Evolutionary conservation across 2,113 vertebrate species (phyloP), one percentile per base, ranked within the genome.

Genomic region (Mola mola): DNA sequence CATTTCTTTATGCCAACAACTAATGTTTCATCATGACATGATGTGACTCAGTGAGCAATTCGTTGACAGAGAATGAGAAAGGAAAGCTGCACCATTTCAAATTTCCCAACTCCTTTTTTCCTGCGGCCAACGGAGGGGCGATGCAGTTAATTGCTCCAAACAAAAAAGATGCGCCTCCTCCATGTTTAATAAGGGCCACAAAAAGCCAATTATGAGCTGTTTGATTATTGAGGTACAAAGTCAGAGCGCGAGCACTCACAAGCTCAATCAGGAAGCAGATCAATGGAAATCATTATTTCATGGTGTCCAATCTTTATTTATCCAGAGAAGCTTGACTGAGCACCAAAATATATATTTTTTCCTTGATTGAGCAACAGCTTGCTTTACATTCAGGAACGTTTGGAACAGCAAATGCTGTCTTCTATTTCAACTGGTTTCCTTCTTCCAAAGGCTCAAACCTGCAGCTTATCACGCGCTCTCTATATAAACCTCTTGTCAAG

Each of bases 171-270:
- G 8, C 65, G 56, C 41, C 42, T 26, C 48, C 58, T 44, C 46
- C 29, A 46, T 13, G 55, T 68, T 74, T 79, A 79, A 71, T 76
- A 79, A 83, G 46, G 34, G 55, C 64, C 65, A 79, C 72, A 77
- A 75, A 79, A 66, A 79, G 78, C 68, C 85, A 85, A 85, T 83
- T 81, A 81, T 37, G 31, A 44, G 31, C 56, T 0, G 28, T 79
- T 81, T 79, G 75, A 78, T 72, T 67, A 69, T 56, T 28, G 59
- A 70, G 66, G 72, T 41, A 59, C 69, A 58, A 81, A 64, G 80
- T 59, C 26, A 49, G 64, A 81, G 67, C 61, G 44, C 59, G 41
- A 48, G 68, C 57, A 59, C 46, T 49, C 41, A 24, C 48, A 17
- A 42, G 78, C 65, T 53, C 33, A 56, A 83, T 74, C 50, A 77